Evolutionary conservation across 2,797 vertebrate genomes (phyloP).

Genomic region (Poecilia gillii): DNA sequence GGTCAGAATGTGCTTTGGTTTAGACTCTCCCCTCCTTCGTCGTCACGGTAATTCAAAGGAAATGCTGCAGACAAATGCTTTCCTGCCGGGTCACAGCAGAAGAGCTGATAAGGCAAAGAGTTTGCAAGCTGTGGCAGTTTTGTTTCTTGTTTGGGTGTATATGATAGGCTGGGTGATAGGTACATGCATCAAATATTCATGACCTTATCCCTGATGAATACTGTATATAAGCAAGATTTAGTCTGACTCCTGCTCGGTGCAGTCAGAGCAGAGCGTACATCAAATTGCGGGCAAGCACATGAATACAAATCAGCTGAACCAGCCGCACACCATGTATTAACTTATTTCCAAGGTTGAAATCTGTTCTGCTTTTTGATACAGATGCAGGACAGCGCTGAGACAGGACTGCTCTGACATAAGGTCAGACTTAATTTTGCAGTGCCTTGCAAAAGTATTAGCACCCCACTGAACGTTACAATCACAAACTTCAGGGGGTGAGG

Average conservation of each 20-base stretch:
- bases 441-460: not conserved
- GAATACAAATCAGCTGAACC: slow-evolving; percentile 49
- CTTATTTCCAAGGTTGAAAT: slow-evolving; percentile 36
- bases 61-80: slow-evolving; percentile 21
- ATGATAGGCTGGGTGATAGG: slow-evolving; percentile 23
- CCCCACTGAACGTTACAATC: not conserved
- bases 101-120: slow-evolving; percentile 37
- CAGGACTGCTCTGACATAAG: not conserved
- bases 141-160: slow-evolving; percentile 39
- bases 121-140: slow-evolving; percentile 19
- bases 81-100: slow-evolving; percentile 19
- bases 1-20: slow-evolving; percentile 14
- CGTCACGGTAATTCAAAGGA: slow-evolving; percentile 19
- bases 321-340: not conserved
- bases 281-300: slow-evolving; percentile 33
- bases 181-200: slow-evolving; percentile 62
- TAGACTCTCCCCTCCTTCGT: slow-evolving; percentile 15
- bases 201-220: slow-evolving; percentile 42
- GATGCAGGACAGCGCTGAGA: not conserved
- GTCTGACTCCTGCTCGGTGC: slow-evolving; percentile 19
- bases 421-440: not conserved
- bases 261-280: slow-evolving; percentile 44
- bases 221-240: slow-evolving; percentile 29
- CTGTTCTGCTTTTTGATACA: slow-evolving; percentile 16
- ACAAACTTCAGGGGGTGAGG: not conserved